Evolutionary conservation across 2,888 invertebrate genomes (phyloP).

Genomic region (Molanna angustata): DNA sequence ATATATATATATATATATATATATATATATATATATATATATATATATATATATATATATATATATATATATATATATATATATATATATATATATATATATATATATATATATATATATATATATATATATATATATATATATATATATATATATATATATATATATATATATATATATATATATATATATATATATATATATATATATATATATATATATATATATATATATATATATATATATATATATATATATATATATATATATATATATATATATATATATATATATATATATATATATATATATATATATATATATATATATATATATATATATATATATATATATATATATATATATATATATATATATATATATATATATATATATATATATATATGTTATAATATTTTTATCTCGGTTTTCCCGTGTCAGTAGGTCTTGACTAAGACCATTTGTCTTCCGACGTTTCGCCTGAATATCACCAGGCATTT

Average conservation of each 20-base stretch:
- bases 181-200: neutral
- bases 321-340: too few species aligned
- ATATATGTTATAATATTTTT: too few species aligned
- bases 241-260: neutral
- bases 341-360: too few species aligned
- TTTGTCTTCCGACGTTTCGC: too few species aligned
- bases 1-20: neutral
- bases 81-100: neutral
- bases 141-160: neutral
- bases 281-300: too few species aligned
- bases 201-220: neutral
- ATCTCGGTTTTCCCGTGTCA: too few species aligned
- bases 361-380: too few species aligned
- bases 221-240: neutral
- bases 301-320: too few species aligned
- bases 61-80: neutral
- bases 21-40: neutral
- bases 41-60: neutral
- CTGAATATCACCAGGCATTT: too few species aligned
- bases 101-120: neutral
- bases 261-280: too few species aligned
- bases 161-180: neutral
- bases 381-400: too few species aligned
- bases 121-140: neutral
- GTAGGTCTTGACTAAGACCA: too few species aligned